Percentiles rank a stretch among this genome's conserved stretches.
These are phyloP conservation scores for Elmis aenea DNA, from an alignment of 2,888 invertebrate species.

Conservation along the genomic window DNA sequence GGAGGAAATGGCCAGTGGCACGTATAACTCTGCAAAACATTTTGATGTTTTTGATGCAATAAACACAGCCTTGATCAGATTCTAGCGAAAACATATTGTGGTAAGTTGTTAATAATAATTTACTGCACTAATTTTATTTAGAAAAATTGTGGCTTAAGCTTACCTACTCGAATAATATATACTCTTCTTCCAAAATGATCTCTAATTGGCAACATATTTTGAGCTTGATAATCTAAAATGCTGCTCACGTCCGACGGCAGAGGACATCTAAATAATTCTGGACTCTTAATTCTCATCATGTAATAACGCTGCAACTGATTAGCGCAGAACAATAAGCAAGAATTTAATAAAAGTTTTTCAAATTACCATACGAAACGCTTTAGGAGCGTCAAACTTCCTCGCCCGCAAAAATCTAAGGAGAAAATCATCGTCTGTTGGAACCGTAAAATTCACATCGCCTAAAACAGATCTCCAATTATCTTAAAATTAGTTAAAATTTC, in stretches of 20 bases:
- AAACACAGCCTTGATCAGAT: too few relatives aligned
- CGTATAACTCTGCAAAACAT: too few relatives aligned
- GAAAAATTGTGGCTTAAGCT: too few relatives aligned
- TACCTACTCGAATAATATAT: constrained; percentile 47
- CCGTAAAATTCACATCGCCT: constrained; percentile 41
- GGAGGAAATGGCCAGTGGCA: too few relatives aligned
- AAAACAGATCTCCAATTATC: too few relatives aligned
- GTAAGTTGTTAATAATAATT: too few relatives aligned
- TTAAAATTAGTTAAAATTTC: too few relatives aligned
- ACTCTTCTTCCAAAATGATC: constrained; percentile 45
- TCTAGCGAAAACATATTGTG: too few relatives aligned
- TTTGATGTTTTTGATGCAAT: too few relatives aligned
- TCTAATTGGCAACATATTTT: constrained; percentile 42
- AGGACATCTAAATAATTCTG: constrained; percentile 45
- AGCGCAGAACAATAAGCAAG: too few relatives aligned
- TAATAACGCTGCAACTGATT: constrained; percentile 45
- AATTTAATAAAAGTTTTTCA: constrained; percentile 19
- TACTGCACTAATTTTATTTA: too few relatives aligned
- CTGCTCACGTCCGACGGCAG: constrained; percentile 39
- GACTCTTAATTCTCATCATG: constrained; percentile 46
- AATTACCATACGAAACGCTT: constrained; percentile 46
- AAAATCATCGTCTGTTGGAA: constrained; percentile 53
- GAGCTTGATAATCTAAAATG: constrained; percentile 46
- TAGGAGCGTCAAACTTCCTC: constrained; percentile 50
- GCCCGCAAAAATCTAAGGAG: constrained; percentile 55